Base-by-base conservation (phyloP, 1,140 invertebrate genomes). In the Eurosta solidaginis region DNA sequence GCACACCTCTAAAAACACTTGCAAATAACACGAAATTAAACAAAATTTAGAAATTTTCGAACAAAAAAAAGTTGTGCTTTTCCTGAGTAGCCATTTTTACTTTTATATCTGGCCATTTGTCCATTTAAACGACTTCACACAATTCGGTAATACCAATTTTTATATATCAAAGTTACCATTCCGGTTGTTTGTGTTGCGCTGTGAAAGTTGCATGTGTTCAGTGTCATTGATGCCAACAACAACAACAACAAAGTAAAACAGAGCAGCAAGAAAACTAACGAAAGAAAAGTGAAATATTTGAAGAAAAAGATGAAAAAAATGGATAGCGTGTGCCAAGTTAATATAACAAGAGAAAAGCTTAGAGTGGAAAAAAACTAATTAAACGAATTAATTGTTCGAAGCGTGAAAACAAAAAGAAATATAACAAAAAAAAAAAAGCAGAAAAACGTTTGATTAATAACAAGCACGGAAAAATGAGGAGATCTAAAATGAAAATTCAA, bases 231-330 rank as follows among this genome's bases (percentile, higher is more conserved):
- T 68, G 59, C 59, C 59, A 68, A 40, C 29, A 68, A 68, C 54
- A 68, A 33, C 54, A 59, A 40, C 0, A 12, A 68, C n/a, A 40
- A 68, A 0, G 20, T 20, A 1, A 22, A 22, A 6, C 4, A 59
- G 3, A 27, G 27, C 5, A 25, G 20, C 25, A 54, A 27, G 22
- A 54, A 54, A n/a, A n/a, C n/a, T 54, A 33, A 36, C 20, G 14
- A 68, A 54, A 68, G 59, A 68, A 68, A 68, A 68, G 59, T 68
- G 59, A 68, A 68, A 68, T 68, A 33, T 40, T 68, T 68, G n/a
- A 9, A n/a, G n/a, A n/a, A n/a, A n/a, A n/a, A n/a, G n/a, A n/a
- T n/a, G n/a, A n/a, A n/a, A n/a, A 9, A 68, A 68, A 68, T 68
- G 59, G 22, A 68, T 68, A 22, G 59, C 59, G 59, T 68, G 59